Evolutionary conservation across 2,888 invertebrate species (phyloP).

Genomic region (Linnaemya tessellans): DNA sequence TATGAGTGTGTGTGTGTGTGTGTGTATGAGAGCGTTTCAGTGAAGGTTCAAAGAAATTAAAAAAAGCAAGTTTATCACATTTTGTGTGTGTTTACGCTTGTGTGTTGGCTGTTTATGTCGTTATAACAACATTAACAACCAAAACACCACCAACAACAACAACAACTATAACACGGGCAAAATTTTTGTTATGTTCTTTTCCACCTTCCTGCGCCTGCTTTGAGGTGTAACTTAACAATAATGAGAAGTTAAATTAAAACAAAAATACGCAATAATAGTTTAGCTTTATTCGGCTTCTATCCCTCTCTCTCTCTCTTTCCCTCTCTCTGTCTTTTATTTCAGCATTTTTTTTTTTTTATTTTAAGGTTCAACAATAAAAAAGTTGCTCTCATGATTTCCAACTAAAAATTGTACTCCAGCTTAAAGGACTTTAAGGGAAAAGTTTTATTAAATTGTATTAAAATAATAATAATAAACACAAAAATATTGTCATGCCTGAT

Average conservation of each 20-base stretch:
- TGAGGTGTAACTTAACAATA: conserved; percentile 35
- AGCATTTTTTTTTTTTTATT: conserved; percentile 16
- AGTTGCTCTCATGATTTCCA: neutral
- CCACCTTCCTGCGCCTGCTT: neutral
- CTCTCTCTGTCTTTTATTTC: neutral
- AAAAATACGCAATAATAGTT: conserved; percentile 29
- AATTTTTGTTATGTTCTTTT: neutral
- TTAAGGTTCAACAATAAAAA: neutral
- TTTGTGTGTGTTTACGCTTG: conserved; percentile 36
- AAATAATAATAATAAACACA: neutral
- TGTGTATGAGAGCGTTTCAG: neutral
- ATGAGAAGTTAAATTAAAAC: conserved; percentile 62
- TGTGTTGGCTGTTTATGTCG: conserved; percentile 46
- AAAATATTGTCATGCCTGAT: neutral
- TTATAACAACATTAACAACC: conserved; percentile 62
- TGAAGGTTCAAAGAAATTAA: conserved; percentile 12
- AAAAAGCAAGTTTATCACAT: conserved; percentile 15
- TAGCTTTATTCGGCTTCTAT: neutral
- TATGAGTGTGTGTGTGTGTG: neutral
- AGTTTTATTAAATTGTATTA: neutral
- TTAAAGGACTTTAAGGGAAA: neutral
- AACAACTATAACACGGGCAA: neutral
- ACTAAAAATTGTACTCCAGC: neutral
- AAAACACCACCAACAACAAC: conserved; percentile 35
- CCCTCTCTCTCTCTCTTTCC: neutral